A percentile compares a stretch with the other conserved stretches of the same genome.
Conservation (phyloP, 2,797 vertebrate genomes). For the Echeneis naucrates region DNA sequence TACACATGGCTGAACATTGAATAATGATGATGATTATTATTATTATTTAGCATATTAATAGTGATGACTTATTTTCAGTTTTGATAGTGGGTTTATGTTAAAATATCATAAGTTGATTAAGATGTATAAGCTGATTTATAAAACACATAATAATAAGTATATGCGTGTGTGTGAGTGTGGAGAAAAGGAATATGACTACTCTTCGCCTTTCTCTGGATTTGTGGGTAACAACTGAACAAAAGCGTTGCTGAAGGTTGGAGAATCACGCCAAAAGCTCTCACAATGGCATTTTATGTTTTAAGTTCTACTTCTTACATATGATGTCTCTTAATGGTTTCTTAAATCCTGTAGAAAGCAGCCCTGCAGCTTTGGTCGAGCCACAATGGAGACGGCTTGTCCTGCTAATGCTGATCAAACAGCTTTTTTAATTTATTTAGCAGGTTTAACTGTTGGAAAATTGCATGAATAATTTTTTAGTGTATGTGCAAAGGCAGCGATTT, state of each 20-base stretch:
- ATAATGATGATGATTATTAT: too few relatives aligned
- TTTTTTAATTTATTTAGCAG: conserved; percentile 1
- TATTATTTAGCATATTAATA: not conserved
- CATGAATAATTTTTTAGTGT: not conserved
- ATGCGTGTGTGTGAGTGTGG: too few relatives aligned
- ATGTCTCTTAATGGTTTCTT: too few relatives aligned
- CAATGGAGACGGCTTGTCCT: not conserved
- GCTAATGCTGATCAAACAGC: not conserved
- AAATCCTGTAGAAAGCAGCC: not conserved
- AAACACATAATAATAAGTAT: too few relatives aligned
- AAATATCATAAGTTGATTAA: not conserved
- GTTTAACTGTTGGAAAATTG: not conserved
- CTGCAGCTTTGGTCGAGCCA: not conserved
- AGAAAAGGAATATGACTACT: too few relatives aligned
- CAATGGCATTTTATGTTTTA: not conserved
- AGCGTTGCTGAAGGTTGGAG: not conserved
- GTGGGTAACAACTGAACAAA: not conserved
- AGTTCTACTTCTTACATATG: too few relatives aligned
- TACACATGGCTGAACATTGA: too few relatives aligned
- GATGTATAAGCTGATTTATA: too few relatives aligned
- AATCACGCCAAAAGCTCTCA: not conserved
- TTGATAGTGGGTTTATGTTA: not conserved
- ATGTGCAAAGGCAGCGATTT: not conserved
- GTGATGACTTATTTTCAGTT: not conserved
- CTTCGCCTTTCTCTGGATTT: not conserved